Conservation (phyloP, 92 coral and sea anemone species). For the Ricordea florida region DNA sequence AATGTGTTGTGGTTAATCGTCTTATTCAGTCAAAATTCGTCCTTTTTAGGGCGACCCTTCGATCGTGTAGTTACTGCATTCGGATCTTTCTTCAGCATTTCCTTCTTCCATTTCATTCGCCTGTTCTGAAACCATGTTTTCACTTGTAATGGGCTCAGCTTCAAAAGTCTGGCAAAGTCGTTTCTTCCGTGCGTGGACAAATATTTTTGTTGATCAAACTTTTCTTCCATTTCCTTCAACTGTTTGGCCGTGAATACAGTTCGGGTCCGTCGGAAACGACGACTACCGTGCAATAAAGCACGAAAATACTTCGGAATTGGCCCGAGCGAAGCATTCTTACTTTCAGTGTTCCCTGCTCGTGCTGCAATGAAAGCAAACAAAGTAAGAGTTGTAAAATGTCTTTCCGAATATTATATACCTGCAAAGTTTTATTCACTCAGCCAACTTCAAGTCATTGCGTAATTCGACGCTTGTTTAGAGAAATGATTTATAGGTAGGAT, state of each 20-base stretch:
- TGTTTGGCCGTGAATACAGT: constrained; percentile 92
- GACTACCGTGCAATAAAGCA: constrained; percentile 68
- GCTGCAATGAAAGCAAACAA: background rate
- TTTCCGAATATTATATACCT: background rate
- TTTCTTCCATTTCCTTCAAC: constrained; percentile 79
- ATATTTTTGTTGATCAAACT: constrained; percentile 76
- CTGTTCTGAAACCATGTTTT: constrained; percentile 99
- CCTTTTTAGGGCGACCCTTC: constrained; percentile 85
- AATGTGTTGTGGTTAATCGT: too few species aligned
- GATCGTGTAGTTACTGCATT: constrained; percentile 84
- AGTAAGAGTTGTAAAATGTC: too few species aligned
- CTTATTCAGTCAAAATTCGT: constrained; percentile 59
- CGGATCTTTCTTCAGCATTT: constrained; percentile 83
- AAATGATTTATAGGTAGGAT: too few species aligned
- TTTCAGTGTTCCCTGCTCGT: background rate
- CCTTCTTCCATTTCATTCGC: constrained; percentile 98
- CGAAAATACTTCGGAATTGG: constrained; percentile 87
- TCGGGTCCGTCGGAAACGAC: constrained; percentile 89
- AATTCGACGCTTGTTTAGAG: too few species aligned
- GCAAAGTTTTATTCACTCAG: too few species aligned
- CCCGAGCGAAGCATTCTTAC: constrained; percentile 10
- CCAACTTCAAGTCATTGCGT: too few species aligned
- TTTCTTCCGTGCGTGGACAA: constrained; percentile 90
- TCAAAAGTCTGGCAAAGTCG: constrained; percentile 81
- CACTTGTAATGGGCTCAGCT: constrained; percentile 87